Conservation (phyloP, 2,888 invertebrate species). For the Cosmia pyralina region DNA sequence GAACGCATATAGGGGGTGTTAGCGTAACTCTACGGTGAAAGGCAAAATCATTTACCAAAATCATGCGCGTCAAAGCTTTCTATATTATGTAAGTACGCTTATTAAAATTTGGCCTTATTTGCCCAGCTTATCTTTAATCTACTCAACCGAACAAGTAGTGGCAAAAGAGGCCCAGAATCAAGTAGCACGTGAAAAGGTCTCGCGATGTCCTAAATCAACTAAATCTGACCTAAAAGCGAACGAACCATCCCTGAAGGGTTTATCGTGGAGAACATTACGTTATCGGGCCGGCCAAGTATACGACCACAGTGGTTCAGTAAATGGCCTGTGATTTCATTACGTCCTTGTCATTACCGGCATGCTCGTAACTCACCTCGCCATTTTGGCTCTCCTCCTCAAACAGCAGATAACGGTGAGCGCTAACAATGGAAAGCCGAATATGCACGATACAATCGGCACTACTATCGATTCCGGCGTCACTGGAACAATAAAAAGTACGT, state of each 20-base stretch:
- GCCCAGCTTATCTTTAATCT: not conserved
- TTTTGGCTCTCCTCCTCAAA: constrained; percentile 94
- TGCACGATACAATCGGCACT: constrained; percentile 96
- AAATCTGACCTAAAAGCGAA: constrained; percentile 39
- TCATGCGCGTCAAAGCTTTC: constrained; percentile 13
- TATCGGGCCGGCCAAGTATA: constrained; percentile 37
- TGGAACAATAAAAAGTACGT: constrained; percentile 83
- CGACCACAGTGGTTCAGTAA: constrained; percentile 33
- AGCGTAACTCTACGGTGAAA: constrained; percentile 15
- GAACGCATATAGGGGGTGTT: constrained; percentile 34
- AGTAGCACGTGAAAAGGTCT: constrained; percentile 33
- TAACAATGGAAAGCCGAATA: constrained; percentile 96
- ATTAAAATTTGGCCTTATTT: constrained; percentile 19
- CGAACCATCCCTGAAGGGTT: constrained; percentile 45
- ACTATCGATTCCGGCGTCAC: constrained; percentile 97
- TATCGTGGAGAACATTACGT: constrained; percentile 49
- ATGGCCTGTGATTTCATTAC: constrained; percentile 40
- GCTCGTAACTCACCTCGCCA: constrained; percentile 89
- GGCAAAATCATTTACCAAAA: constrained; percentile 39
- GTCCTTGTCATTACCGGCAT: constrained; percentile 29
- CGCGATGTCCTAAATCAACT: constrained; percentile 47
- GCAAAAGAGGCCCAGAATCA: constrained; percentile 25
- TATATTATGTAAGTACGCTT: constrained; percentile 13
- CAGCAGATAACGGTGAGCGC: constrained; percentile 97
- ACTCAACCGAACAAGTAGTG: constrained; percentile 20